Conservation (phyloP, 2,888 invertebrate species). For the Epinotia demarniana region DNA sequence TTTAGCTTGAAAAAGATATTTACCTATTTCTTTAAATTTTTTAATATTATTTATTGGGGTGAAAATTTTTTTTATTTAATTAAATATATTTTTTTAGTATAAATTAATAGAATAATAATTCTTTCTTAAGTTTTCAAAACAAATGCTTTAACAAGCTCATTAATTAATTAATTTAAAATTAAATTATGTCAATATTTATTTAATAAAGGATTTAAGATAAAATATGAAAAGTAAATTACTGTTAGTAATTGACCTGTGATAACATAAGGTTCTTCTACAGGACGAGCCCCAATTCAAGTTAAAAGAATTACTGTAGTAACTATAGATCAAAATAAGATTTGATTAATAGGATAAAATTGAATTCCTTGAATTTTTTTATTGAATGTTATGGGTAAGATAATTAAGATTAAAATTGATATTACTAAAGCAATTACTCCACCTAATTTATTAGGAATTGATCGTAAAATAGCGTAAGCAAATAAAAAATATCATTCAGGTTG, state of each 20-base stretch:
- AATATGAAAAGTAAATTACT: constrained; percentile 84
- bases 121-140: constrained; percentile 89
- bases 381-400: constrained; percentile 84
- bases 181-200: constrained; percentile 83
- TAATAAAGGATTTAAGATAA: constrained; percentile 80
- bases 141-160: constrained; percentile 88
- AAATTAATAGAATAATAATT: constrained; percentile 86
- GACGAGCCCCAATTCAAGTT: too few species aligned
- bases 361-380: constrained; percentile 84
- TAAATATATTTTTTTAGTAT: constrained; percentile 71
- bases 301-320: constrained; percentile 83
- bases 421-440: constrained; percentile 89
- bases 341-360: constrained; percentile 86
- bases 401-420: constrained; percentile 87
- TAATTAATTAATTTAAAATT: constrained; percentile 81
- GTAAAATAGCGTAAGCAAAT: constrained; percentile 92
- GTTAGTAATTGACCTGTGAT: constrained; percentile 86
- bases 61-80: constrained; percentile 75
- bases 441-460: constrained; percentile 92
- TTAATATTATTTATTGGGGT: constrained; percentile 84
- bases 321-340: constrained; percentile 86
- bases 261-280: constrained; percentile 87
- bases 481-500: constrained; percentile 94
- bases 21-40: constrained; percentile 86
- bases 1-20: constrained; percentile 87